phyloP scores from a whole-genome alignment of 2,797 vertebrate species.

The Phaenicophaeus curvirostris region DNA sequence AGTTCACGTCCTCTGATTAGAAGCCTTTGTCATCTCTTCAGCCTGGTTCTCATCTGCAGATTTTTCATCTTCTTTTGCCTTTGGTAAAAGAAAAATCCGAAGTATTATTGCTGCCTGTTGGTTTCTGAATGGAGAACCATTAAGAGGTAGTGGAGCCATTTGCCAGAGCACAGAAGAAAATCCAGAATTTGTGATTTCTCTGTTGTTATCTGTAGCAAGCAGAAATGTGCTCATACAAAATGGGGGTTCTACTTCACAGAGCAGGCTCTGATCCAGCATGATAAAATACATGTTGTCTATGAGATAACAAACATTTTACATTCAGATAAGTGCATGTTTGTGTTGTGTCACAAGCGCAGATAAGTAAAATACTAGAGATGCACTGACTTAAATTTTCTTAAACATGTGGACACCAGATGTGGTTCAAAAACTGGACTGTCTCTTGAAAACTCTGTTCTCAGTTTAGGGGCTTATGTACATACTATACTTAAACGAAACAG shows the following conservation, averaged over 20 bases:
- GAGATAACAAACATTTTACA: conserved; percentile 21
- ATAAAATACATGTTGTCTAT: conserved; percentile 49
- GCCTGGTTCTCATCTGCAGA: neutral
- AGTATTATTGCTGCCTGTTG: conserved; percentile 3
- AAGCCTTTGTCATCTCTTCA: neutral
- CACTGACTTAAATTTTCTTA: conserved; percentile 66
- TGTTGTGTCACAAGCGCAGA: conserved; percentile 45
- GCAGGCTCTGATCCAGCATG: conserved; percentile 38
- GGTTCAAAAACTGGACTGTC: neutral
- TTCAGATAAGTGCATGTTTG: conserved; percentile 69
- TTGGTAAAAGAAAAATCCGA: neutral
- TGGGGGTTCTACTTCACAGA: conserved; percentile 51
- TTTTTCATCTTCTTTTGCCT: neutral
- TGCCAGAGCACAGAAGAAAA: neutral
- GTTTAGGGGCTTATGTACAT: neutral
- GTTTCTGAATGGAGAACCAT: conserved; percentile 17
- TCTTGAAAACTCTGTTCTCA: neutral
- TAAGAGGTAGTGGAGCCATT: conserved; percentile 22
- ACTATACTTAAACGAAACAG: neutral
- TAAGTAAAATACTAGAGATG: conserved; percentile 67
- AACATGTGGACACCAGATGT: conserved; percentile 39
- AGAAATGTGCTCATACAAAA: conserved; percentile 45
- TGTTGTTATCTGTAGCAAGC: conserved; percentile 51
- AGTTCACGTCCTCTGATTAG: neutral
- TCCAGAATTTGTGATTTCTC: neutral